phyloP scores from a whole-genome alignment of 2,888 invertebrate species.

The Apotomis capreana region DNA sequence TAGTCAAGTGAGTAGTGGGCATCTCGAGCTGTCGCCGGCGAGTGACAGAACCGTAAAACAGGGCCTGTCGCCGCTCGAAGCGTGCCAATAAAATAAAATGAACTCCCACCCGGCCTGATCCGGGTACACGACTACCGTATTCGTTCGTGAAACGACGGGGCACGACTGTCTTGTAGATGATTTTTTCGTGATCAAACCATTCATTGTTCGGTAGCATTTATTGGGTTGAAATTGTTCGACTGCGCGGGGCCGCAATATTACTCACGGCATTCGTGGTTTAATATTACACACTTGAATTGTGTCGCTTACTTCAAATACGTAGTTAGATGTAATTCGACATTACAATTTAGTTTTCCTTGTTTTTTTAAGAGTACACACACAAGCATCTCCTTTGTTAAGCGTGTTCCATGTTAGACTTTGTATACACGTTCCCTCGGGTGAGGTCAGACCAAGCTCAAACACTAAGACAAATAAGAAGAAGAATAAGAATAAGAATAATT shows the following conservation, averaged over 20 bases:
- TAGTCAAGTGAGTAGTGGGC: slow-evolving; percentile 29
- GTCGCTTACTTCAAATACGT: not conserved
- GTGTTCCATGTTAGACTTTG: too few species aligned
- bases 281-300: slow-evolving; percentile 3
- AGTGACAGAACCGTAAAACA: slow-evolving; percentile 40
- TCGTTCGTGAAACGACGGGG: slow-evolving; percentile 63
- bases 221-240: slow-evolving; percentile 78
- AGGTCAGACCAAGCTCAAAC: too few species aligned
- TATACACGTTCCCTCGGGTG: too few species aligned
- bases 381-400: too few species aligned
- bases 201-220: slow-evolving; percentile 82
- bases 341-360: too few species aligned
- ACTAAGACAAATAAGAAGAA: too few species aligned
- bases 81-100: slow-evolving; percentile 42
- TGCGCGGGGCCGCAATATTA: slow-evolving; percentile 59
- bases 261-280: slow-evolving; percentile 55
- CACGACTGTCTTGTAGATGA: slow-evolving; percentile 80
- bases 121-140: slow-evolving; percentile 72
- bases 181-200: slow-evolving; percentile 81
- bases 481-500: too few species aligned
- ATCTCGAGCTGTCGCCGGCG: slow-evolving; percentile 29
- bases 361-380: too few species aligned
- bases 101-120: slow-evolving; percentile 42
- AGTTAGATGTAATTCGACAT: too few species aligned
- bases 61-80: slow-evolving; percentile 37